Evolutionary conservation across 2,113 vertebrate species (phyloP).

Genomic region (Willisornis vidua): DNA sequence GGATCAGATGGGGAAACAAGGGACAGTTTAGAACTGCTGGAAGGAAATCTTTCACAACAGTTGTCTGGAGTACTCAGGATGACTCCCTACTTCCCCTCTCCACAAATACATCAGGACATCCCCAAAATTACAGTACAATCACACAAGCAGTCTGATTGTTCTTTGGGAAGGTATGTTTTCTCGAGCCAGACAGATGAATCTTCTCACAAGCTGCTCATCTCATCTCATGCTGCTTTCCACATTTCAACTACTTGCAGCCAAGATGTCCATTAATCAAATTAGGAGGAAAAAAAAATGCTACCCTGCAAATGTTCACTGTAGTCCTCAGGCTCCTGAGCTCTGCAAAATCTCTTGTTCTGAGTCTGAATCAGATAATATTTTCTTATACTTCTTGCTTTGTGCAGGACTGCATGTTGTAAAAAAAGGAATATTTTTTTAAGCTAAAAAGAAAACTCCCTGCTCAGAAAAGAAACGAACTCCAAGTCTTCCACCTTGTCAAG

Average conservation of each 20-base stretch:
- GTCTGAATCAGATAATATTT: background rate
- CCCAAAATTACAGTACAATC: background rate
- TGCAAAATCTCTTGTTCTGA: background rate
- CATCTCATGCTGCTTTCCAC: background rate
- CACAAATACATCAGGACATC: background rate
- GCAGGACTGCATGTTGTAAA: background rate
- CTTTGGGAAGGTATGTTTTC: background rate
- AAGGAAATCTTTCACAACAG: background rate
- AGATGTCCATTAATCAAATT: background rate
- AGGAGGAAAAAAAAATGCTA: background rate
- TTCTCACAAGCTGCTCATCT: background rate
- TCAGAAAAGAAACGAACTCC: background rate
- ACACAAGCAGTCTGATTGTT: background rate
- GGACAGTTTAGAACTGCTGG: background rate
- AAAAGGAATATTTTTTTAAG: background rate
- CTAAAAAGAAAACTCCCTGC: background rate
- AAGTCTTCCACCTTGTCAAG: background rate
- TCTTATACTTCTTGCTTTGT: background rate
- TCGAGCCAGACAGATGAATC: background rate
- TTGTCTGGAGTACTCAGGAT: background rate
- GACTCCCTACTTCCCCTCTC: background rate
- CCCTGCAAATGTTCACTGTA: background rate
- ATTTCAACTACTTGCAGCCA: background rate
- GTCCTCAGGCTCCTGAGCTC: background rate
- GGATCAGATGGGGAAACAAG: background rate